A percentile compares a stretch with the other conserved stretches of the same genome.
phyloP scores from a whole-genome alignment of 2,113 vertebrate species.

The Leucopsar rothschildi region DNA sequence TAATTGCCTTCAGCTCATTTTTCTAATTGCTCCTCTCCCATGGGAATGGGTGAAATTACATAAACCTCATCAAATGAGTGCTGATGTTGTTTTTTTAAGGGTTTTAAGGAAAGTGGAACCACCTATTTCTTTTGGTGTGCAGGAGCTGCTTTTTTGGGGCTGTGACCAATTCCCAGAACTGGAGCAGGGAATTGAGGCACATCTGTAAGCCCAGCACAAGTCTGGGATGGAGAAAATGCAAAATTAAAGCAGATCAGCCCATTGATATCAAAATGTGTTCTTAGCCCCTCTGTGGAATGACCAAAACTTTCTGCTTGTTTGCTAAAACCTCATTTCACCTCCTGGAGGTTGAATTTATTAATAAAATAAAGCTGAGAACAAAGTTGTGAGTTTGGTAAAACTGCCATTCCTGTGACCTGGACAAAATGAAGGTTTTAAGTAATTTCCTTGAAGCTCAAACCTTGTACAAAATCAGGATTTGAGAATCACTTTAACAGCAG shows the following conservation, averaged over 20 bases:
- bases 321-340: neutral
- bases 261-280: neutral
- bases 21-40: neutral
- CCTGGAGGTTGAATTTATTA: neutral
- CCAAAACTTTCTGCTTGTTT: neutral
- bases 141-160: neutral
- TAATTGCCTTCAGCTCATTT: neutral
- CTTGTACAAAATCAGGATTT: neutral
- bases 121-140: neutral
- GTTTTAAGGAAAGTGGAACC: neutral
- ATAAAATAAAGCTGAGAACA: neutral
- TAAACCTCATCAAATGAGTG: neutral
- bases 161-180: neutral
- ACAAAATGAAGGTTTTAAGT: neutral
- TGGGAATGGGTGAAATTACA: neutral
- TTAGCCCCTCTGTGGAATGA: neutral
- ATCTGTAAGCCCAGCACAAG: rapidly evolving
- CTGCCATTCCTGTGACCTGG: neutral
- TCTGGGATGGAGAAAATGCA: neutral
- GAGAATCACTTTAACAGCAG: neutral
- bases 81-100: neutral
- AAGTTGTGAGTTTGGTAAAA: neutral
- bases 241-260: neutral
- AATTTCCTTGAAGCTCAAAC: neutral
- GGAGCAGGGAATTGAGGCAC: neutral